Evolutionary conservation across 2,888 invertebrate genomes (phyloP), one percentile per base, ranked within the genome.

Genomic region (Cerastis leucographa): DNA sequence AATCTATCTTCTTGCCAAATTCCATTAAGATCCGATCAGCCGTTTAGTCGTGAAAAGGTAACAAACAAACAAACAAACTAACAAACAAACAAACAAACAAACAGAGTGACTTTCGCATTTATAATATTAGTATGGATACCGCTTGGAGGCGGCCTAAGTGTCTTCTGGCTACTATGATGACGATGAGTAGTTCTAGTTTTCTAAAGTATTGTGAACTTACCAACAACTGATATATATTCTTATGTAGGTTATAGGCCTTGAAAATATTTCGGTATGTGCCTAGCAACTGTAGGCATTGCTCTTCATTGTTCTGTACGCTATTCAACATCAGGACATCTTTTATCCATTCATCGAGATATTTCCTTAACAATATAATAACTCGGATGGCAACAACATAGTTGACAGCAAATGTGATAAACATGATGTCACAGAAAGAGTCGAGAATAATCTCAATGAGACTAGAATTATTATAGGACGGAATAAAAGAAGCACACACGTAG

Each of bases 181-280:
- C 17, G 35, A 35, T 35, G 35, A 35, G 35, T 22, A 54, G 11
- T n/a, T n/a, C n/a, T n/a, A 54, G n/a, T n/a, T n/a, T 46, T 54
- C 25, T 25, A 44, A 42, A 42, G 1, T 42, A n/a, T 42, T 64
- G 3, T 42, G 4, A 22, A 73, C 83, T 80, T 65, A 84, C 83
- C 76, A 80, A n/a, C 2, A 67, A 19, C 9, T 74, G 70, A 25
- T 67, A 83, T 9, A 65, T n/a, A 14, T 19, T 49, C 42, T 62
- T 74, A 49, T 72, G 72, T 7, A 64, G 12, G 35, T 74, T n/a
- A 42, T 75, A 84, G 46, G 72, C 66, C 14, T 42, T 17, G 2
- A 80, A 65, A 65, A 84, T 77, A 19, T 67, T 61, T 46, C 49
- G 12, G 54, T 84, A 84, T 3, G 42, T 56, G 3, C 54, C 12